These are phyloP conservation scores for Nettapus auritus DNA, from an alignment of 2,113 vertebrate genomes.

Conservation along the genomic window DNA sequence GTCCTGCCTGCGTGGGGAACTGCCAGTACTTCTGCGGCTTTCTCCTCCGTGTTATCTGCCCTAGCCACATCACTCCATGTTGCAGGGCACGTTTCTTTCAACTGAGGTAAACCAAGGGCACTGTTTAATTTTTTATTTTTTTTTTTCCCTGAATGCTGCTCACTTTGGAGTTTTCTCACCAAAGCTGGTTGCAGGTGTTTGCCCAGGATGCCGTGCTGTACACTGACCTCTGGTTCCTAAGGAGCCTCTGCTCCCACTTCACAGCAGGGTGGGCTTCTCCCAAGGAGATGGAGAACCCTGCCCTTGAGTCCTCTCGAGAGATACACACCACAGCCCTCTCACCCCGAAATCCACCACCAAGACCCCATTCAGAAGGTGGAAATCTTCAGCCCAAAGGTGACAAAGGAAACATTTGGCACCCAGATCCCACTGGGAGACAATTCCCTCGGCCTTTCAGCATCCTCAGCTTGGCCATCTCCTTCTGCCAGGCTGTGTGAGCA, in stretches of 20 bases:
- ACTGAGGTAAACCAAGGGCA: fast-evolving
- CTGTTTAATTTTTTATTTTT: neutral
- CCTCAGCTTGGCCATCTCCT: neutral
- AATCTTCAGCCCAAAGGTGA: neutral
- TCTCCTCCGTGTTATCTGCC: neutral
- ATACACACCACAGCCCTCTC: neutral
- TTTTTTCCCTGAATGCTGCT: neutral
- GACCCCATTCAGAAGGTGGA: neutral
- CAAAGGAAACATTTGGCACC: neutral
- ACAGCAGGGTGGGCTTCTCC: neutral
- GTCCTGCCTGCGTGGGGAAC: neutral
- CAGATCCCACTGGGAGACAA: neutral
- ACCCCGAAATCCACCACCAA: neutral
- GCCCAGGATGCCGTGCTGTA: neutral
- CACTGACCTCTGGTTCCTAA: neutral
- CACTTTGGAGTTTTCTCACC: neutral
- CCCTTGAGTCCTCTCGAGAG: neutral
- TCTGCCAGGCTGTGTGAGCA: neutral
- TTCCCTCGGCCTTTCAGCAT: neutral
- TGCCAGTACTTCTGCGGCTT: slow-evolving; percentile 15
- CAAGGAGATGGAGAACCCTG: neutral
- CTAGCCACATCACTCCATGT: neutral
- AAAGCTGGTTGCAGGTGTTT: neutral
- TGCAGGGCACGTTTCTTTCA: neutral
- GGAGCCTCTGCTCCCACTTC: neutral